These are phyloP conservation scores for Halcyon malimbica DNA, from an alignment of 2,113 vertebrate species.

Conservation along the genomic window DNA sequence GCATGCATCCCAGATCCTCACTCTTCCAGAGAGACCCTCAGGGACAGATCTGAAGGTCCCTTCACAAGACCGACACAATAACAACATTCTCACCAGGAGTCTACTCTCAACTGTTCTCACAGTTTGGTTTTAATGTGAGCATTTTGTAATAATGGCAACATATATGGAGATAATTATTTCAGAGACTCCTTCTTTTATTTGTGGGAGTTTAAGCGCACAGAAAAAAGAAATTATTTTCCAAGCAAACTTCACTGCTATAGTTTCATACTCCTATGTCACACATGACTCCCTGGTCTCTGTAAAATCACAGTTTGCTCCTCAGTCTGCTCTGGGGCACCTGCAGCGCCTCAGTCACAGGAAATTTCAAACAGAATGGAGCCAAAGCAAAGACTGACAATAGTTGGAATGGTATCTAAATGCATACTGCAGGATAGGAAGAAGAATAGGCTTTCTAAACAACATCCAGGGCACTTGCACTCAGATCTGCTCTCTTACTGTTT, in stretches of 20 bases:
- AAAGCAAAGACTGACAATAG: not conserved
- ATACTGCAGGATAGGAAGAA: not conserved
- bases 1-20: not conserved
- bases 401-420: not conserved
- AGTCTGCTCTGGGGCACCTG: not conserved
- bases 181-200: not conserved
- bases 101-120: not conserved
- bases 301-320: not conserved
- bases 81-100: not conserved
- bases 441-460: not conserved
- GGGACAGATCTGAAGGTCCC: not conserved
- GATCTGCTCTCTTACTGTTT: not conserved
- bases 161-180: not conserved
- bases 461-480: not conserved
- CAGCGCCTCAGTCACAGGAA: not conserved
- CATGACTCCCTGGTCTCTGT: not conserved
- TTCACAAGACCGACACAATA: not conserved
- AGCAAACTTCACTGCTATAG: not conserved
- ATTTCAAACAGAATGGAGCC: not conserved
- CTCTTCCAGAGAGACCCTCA: not conserved
- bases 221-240: not conserved
- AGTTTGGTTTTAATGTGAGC: not conserved
- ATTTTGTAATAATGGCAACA: not conserved
- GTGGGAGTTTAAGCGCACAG: not conserved
- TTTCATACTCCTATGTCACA: not conserved